Percentiles rank a stretch among this genome's conserved stretches.
Conservation (phyloP, 1,140 invertebrate species). For the Anastrepha ludens region DNA sequence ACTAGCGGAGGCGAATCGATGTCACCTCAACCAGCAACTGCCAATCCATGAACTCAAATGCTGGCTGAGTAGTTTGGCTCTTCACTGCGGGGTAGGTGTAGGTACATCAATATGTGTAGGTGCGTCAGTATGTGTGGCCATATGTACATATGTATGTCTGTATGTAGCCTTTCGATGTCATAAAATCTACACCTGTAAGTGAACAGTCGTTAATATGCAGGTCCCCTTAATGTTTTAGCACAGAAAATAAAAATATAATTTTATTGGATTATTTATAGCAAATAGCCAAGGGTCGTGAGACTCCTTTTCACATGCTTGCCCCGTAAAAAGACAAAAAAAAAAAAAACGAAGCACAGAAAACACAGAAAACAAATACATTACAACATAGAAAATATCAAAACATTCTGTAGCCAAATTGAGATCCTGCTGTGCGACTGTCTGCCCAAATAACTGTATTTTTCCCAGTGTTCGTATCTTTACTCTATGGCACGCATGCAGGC, state of each 20-base stretch:
- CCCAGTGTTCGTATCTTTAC: background rate
- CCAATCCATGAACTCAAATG: no score
- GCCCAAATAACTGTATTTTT: slow-evolving; percentile 42
- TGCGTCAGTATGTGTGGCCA: background rate
- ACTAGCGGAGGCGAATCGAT: no score
- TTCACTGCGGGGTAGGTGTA: no score
- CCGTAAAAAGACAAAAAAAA: background rate
- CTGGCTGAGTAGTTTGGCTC: no score
- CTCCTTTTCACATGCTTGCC: background rate
- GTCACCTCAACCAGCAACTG: no score
- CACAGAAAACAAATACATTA: background rate
- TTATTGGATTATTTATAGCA: slow-evolving; percentile 13
- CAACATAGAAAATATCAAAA: slow-evolving; percentile 4
- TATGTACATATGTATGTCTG: background rate
- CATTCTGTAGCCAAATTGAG: slow-evolving; percentile 37
- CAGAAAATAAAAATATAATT: slow-evolving; percentile 16
- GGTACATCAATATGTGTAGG: background rate
- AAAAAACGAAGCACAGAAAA: background rate
- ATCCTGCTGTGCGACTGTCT: slow-evolving; percentile 45
- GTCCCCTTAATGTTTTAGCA: background rate
- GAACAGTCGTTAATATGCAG: background rate
- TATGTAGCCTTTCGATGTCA: background rate
- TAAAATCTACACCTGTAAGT: slow-evolving; percentile 29
- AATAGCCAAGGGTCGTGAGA: background rate
- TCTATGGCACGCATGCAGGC: background rate